These are phyloP conservation scores for Pygmarrhopalites habei DNA, from an alignment of 1,140 invertebrate species.

Conservation along the genomic window DNA sequence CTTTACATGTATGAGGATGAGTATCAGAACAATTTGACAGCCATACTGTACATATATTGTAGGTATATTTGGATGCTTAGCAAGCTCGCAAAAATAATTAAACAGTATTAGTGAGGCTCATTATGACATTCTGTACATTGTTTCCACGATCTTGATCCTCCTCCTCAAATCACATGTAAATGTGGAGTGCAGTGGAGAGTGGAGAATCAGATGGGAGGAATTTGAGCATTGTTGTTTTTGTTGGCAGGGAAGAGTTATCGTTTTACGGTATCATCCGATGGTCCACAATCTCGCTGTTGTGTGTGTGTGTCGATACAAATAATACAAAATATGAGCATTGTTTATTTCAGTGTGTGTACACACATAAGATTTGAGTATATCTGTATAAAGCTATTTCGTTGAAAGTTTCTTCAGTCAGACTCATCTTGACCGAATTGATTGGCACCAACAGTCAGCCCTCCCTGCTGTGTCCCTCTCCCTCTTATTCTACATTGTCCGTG, in stretches of 20 bases:
- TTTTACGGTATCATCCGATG: too few relatives aligned
- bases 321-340: too few relatives aligned
- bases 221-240: too few relatives aligned
- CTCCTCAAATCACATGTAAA: neutral
- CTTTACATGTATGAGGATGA: too few relatives aligned
- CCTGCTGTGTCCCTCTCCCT: neutral
- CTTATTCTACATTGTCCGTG: neutral
- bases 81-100: slow-evolving; percentile 29
- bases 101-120: slow-evolving; percentile 27
- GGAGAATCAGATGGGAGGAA: neutral
- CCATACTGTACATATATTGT: too few relatives aligned
- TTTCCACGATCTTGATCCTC: slow-evolving; percentile 10
- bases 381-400: neutral
- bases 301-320: too few relatives aligned
- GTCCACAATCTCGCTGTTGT: too few relatives aligned
- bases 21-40: too few relatives aligned
- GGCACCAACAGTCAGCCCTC: slow-evolving; percentile 5
- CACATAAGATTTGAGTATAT: neutral
- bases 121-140: slow-evolving; percentile 34
- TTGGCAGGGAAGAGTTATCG: too few relatives aligned
- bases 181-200: neutral
- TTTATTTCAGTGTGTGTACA: too few relatives aligned
- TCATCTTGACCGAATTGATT: slow-evolving; percentile 14
- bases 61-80: slow-evolving; percentile 1
- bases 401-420: neutral